Base-by-base conservation (phyloP, 1,140 invertebrate genomes). In the Pseudomyrmex pallidus region DNA sequence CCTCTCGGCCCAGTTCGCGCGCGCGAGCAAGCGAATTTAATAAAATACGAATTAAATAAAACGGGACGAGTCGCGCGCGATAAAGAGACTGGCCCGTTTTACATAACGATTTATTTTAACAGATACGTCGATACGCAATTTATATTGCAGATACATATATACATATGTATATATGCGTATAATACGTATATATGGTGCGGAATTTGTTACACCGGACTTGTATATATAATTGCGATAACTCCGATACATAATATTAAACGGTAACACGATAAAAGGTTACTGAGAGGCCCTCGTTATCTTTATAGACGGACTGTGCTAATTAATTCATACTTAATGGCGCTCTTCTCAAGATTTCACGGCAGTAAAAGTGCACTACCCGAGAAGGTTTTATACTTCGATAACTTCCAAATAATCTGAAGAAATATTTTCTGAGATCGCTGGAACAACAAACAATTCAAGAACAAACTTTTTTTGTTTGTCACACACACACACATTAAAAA, bases 31-130 rank as follows among this genome's bases (percentile, higher is more conserved):
- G 48, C 64, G 17, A 78, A 59, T 78, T 78, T 78, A 70, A 78
- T 78, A 78, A 70, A 52, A 35, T 59, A 66, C 4, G 76, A 70
- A 78, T 78, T 78, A 78, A 78, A 78, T 70, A 70, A 78, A 78
- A 46, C 64, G 48, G 54, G 54, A 70, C 54, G 62, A 52, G 17
- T 10, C 15, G 44, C 22, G 62, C 1, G 35, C 17, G n/a, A 20
- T 64, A 57, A 57, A 54, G 9, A 22, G 9, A 22, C 59, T 13
- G 7, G 52, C 35, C 13, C 54, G 76, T 17, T 59, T 80, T 48
- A 64, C 59, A 22, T 64, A 35, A 35, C 61, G 59, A 76, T 76
- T 64, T 76, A 61, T 72, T 70, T 61, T 17, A 2, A 2, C 76
- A 13, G 59, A 74, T 63, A 44, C 52, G 50, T 13, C 9, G 50